These are phyloP conservation scores for Halcyon chelicuti DNA, from an alignment of 2,797 vertebrate genomes.

Conservation along the genomic window DNA sequence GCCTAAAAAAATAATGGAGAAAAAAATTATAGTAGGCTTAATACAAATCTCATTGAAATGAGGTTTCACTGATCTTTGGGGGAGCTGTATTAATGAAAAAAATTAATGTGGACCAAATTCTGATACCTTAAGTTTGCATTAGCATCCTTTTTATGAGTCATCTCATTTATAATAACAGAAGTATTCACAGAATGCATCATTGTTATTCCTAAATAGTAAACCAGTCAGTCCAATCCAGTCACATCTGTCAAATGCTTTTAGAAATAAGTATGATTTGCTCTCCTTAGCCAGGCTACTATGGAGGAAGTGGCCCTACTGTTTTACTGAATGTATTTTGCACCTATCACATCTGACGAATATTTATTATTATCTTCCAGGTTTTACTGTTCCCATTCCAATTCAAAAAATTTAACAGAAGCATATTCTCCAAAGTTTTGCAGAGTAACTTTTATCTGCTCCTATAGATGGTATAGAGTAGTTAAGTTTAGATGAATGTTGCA, in stretches of 20 bases:
- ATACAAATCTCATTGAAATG: background rate
- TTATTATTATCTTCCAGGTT: background rate
- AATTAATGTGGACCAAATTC: background rate
- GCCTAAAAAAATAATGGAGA: background rate
- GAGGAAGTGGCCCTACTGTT: background rate
- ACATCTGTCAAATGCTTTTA: background rate
- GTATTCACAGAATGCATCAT: background rate
- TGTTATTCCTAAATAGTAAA: background rate
- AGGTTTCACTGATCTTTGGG: background rate
- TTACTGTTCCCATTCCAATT: background rate
- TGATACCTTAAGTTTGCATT: background rate
- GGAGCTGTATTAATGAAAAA: background rate
- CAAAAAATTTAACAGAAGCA: background rate
- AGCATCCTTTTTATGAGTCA: background rate
- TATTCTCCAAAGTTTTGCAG: background rate
- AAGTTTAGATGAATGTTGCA: background rate
- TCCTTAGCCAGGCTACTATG: background rate
- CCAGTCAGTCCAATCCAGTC: background rate
- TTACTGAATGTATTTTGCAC: background rate
- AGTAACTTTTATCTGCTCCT: background rate
- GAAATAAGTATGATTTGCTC: background rate
- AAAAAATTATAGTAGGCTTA: background rate
- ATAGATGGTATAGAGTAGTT: background rate
- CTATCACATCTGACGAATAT: background rate
- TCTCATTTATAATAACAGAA: background rate